Evolutionary conservation across 2,113 vertebrate species (phyloP).

Genomic region (Sturnira hondurensis): DNA sequence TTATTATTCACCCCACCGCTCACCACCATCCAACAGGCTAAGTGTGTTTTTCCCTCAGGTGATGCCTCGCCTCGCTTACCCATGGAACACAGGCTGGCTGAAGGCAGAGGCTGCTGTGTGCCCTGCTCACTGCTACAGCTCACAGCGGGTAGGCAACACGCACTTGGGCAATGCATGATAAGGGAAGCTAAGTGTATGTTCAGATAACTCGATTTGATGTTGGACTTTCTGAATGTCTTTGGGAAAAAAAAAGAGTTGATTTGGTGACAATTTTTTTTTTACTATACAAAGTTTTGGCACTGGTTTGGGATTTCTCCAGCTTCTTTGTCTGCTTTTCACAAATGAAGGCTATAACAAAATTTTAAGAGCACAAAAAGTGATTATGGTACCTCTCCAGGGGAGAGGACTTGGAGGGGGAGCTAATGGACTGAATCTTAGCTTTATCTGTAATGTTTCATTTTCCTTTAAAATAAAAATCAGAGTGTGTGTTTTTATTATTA

Average conservation of each 20-base stretch:
- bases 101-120: background rate
- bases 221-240: background rate
- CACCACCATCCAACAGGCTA: background rate
- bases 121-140: background rate
- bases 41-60: background rate
- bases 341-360: background rate
- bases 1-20: background rate
- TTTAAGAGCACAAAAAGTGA: background rate
- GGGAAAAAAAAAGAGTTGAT: background rate
- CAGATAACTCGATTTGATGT: background rate
- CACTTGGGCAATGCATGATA: background rate
- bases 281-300: background rate
- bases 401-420: no score
- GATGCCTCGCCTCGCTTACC: fast-evolving
- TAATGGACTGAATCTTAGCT: background rate
- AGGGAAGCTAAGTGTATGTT: background rate
- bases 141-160: background rate
- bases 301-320: background rate
- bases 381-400: background rate
- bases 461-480: conserved; percentile 28
- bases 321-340: background rate
- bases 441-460: background rate
- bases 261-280: background rate
- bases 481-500: background rate
- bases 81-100: background rate